Evolutionary conservation across 2,113 vertebrate species (phyloP).

Genomic region (Crotalus viridis): DNA sequence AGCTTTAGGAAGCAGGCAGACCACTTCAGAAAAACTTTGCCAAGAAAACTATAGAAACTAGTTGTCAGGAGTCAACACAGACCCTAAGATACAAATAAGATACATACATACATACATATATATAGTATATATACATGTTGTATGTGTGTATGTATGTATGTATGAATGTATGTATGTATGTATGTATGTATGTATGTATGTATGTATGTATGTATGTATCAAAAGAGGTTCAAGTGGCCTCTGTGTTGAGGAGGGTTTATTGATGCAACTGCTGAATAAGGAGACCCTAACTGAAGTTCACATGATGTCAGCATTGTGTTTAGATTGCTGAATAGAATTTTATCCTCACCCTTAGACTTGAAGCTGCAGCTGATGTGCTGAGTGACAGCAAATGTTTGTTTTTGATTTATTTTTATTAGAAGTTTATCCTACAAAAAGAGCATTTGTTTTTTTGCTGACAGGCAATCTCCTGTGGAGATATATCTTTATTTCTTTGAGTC

Average conservation of each 20-base stretch:
- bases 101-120: too few relatives aligned
- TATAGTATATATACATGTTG: too few relatives aligned
- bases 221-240: neutral
- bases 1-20: too few relatives aligned
- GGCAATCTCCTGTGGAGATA: conserved; percentile 78
- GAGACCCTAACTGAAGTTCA: neutral
- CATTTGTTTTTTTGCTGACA: conserved; percentile 43
- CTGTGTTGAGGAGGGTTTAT: neutral
- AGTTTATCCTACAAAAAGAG: neutral
- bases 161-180: neutral
- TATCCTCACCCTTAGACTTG: neutral
- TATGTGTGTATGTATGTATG: neutral
- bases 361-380: neutral
- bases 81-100: too few relatives aligned
- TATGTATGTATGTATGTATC: neutral
- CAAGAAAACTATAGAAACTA: too few relatives aligned
- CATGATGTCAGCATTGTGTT: neutral
- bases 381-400: neutral
- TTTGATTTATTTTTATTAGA: neutral
- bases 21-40: too few relatives aligned
- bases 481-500: conserved; percentile 68
- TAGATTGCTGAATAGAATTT: neutral
- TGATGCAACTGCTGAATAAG: neutral
- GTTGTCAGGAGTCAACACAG: too few relatives aligned
- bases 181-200: neutral